Evolutionary conservation across 2,113 vertebrate species (phyloP), one percentile per base, ranked within the genome.

Genomic region (Cnemophilus loriae): DNA sequence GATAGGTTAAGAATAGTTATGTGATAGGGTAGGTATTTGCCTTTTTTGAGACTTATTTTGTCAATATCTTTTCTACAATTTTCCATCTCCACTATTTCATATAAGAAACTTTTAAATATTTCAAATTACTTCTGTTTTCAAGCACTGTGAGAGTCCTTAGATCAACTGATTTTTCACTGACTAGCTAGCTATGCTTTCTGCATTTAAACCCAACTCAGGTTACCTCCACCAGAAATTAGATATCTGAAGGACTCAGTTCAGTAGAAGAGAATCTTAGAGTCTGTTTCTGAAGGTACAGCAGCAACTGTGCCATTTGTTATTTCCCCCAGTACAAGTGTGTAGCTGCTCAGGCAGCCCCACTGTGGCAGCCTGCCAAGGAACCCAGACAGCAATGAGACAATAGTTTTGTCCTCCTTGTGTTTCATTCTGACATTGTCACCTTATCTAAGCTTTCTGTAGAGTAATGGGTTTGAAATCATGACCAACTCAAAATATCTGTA

Each of bases 321-420:
- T 80, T 74, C 33, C 49, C 14, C 41, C 57, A 61, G 88, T 13
- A 17, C 84, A 12, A 12, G 61, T 0, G 19, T 17, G 63, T 30
- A 35, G 42, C 57, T 23, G 46, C 71, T 71, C 60, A 32, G 80
- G 83, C 86, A 70, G 68, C 59, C 26, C 59, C 20, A 6, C 2
- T 17, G 1, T 6, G 46, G 78, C 74, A 79, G 74, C 37, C 19
- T 15, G 84, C 73, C 83, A 39, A 42, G 32, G 33, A 52, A 27
- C 8, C 47, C 30, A 50, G 80, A 27, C 70, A 47, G 39, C 91
- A 41, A 28, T 0, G 0, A n/a, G 32, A 47, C 1, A 0, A 37
- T 42, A 50, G 13, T 69, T 52, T 75, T 0, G 0, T 65, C 53
- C 61, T n/a, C 49, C 44, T n/a, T 32, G 55, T 17, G 30, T 55